Percentiles rank a stretch among this genome's conserved stretches.
Conservation (phyloP, 2,797 vertebrate genomes). For the Holocentrus rufus region DNA sequence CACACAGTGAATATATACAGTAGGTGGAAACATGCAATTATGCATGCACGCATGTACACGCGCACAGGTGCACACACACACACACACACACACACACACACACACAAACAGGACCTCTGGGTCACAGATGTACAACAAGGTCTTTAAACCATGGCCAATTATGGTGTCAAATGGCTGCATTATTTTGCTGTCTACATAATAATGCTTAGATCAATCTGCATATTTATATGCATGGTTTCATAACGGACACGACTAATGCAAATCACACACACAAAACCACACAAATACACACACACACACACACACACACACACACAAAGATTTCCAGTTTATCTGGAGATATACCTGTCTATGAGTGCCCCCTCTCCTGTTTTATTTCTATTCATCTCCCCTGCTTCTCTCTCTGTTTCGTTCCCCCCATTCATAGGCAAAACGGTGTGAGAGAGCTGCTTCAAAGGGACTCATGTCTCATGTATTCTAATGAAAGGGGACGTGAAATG, state of each 20-base stretch:
- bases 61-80: no score
- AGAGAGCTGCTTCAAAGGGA: conserved; percentile 73
- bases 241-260: conserved; percentile 36
- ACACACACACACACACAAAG: conserved; percentile 33
- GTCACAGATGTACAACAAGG: conserved; percentile 11
- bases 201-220: conserved; percentile 29
- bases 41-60: no score
- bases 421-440: conserved; percentile 68
- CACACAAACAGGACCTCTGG: neutral
- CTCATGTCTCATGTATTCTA: conserved; percentile 69
- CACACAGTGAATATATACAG: no score
- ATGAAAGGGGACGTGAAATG: conserved; percentile 70
- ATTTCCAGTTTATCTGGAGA: conserved; percentile 46
- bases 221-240: conserved; percentile 48
- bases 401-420: conserved; percentile 55
- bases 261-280: conserved; percentile 33
- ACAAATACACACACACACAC: conserved; percentile 6
- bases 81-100: no score
- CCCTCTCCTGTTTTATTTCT: conserved; percentile 48
- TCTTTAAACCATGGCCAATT: neutral
- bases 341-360: conserved; percentile 36
- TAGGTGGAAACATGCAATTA: no score
- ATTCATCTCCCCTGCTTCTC: conserved; percentile 25
- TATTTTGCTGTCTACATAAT: conserved; percentile 30
- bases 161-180: conserved; percentile 8